Evolutionary conservation across 2,797 vertebrate species (phyloP).

Genomic region (Pantherophis alleghaniensis): DNA sequence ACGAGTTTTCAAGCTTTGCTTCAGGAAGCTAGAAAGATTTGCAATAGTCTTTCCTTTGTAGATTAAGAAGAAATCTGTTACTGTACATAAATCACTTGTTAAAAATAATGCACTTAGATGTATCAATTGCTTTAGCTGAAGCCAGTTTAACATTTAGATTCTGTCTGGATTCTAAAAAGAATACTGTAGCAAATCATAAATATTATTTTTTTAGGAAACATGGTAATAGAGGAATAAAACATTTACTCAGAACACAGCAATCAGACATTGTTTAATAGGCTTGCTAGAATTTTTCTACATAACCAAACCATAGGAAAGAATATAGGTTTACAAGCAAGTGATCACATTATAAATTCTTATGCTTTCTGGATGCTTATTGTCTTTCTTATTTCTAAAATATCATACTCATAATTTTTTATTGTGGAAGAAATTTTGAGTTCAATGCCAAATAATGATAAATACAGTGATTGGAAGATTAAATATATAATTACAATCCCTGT

Average conservation of each 20-base stretch:
- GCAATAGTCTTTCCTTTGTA: slow-evolving; percentile 38
- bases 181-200: slow-evolving; percentile 12
- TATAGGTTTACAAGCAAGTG: background rate
- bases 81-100: slow-evolving; percentile 20
- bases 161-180: slow-evolving; percentile 34
- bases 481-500: background rate
- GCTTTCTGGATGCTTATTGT: background rate
- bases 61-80: slow-evolving; percentile 32
- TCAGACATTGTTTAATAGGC: slow-evolving; percentile 11
- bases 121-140: slow-evolving; percentile 19
- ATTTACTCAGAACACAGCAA: background rate
- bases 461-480: background rate
- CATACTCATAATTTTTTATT: background rate
- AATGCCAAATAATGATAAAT: background rate
- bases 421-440: background rate
- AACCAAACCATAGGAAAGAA: background rate
- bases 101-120: slow-evolving; percentile 23
- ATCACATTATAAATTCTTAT: background rate
- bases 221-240: slow-evolving; percentile 9
- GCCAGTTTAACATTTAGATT: slow-evolving; percentile 20
- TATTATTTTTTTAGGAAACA: background rate
- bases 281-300: slow-evolving; percentile 8
- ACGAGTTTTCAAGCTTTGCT: slow-evolving; percentile 45
- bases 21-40: slow-evolving; percentile 42
- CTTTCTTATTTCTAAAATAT: background rate